phyloP scores from a whole-genome alignment of 2,113 vertebrate species.

The Eidolon helvum region DNA sequence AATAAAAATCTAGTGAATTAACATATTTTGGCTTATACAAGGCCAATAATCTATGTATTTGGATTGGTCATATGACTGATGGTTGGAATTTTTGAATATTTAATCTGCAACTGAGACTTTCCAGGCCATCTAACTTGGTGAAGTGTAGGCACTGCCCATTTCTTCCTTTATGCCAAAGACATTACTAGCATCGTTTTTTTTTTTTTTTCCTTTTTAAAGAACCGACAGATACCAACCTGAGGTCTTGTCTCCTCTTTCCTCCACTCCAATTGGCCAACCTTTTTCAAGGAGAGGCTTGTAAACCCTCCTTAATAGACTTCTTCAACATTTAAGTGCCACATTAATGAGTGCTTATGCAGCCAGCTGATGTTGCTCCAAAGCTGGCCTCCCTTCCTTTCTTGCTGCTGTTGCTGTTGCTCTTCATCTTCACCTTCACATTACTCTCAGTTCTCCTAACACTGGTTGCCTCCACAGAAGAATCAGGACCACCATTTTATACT shows the following conservation, averaged over 20 bases:
- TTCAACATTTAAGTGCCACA: not conserved
- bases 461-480: not conserved
- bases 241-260: not conserved
- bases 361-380: no score
- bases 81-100: not conserved
- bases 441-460: not conserved
- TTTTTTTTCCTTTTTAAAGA: not conserved
- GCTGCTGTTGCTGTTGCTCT: no score
- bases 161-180: not conserved
- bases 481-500: not conserved
- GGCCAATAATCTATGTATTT: not conserved
- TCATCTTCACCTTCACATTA: not conserved
- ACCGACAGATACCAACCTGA: not conserved
- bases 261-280: not conserved
- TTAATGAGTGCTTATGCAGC: rapidly evolving
- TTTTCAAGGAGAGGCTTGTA: not conserved
- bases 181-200: not conserved
- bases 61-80: not conserved
- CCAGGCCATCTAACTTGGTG: no score
- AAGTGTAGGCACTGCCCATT: not conserved
- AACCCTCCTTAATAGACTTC: not conserved
- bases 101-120: not conserved
- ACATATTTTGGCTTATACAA: not conserved
- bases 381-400: no score
- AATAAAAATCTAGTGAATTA: not conserved